A percentile compares a stretch with the other conserved stretches of the same genome.
Evolutionary conservation across 2,888 invertebrate species (phyloP).

Genomic region (Drosophila acutilabella): DNA sequence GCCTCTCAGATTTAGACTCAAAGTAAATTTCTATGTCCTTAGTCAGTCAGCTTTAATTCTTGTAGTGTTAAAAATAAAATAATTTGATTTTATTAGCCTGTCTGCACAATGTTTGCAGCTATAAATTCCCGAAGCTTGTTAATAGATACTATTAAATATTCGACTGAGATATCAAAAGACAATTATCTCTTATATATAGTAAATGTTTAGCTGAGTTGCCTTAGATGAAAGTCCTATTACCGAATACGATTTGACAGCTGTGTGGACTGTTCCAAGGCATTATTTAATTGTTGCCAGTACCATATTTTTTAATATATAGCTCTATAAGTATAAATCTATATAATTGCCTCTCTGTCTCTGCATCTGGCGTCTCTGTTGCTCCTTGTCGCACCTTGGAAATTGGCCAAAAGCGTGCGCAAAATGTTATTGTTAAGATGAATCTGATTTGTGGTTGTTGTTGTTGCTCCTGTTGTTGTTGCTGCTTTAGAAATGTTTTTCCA

Average conservation of each 20-base stretch:
- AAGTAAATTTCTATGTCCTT: too few species aligned
- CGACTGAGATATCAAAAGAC: background rate
- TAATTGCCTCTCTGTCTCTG: slow-evolving; percentile 13
- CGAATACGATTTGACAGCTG: slow-evolving; percentile 11
- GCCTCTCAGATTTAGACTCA: too few species aligned
- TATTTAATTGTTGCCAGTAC: slow-evolving; percentile 48
- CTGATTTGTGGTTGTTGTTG: slow-evolving; percentile 17
- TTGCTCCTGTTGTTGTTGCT: slow-evolving; percentile 23
- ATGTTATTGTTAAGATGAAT: slow-evolving; percentile 66
- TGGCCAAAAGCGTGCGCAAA: slow-evolving; percentile 77
- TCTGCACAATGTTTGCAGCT: too few species aligned
- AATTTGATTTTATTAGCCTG: background rate
- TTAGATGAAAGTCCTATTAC: background rate
- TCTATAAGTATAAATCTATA: slow-evolving; percentile 13
- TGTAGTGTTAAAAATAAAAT: background rate
- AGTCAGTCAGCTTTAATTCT: too few species aligned
- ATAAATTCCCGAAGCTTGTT: background rate
- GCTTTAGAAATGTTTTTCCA: slow-evolving; percentile 68
- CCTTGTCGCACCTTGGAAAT: slow-evolving; percentile 53
- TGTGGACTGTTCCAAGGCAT: slow-evolving; percentile 17
- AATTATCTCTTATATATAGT: background rate
- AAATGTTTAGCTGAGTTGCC: background rate
- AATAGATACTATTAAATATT: background rate
- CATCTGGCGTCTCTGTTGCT: slow-evolving; percentile 23
- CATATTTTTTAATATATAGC: slow-evolving; percentile 32